Percentiles rank a stretch among this genome's conserved stretches.
These are phyloP conservation scores for Lacerta bilineata DNA, from an alignment of 2,797 vertebrate species.

Conservation along the genomic window DNA sequence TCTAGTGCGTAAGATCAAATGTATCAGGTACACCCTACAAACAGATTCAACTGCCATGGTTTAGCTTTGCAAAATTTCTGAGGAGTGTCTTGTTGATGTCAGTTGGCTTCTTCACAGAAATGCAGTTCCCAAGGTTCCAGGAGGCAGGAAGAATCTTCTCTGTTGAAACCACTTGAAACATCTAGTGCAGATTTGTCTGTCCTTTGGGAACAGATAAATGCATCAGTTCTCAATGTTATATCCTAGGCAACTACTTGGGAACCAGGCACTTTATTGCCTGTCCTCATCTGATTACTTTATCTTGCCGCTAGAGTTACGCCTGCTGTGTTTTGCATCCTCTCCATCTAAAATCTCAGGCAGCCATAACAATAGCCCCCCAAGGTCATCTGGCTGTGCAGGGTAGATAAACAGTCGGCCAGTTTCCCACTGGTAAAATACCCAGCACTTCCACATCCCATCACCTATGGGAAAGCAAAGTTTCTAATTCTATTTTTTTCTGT, in stretches of 20 bases:
- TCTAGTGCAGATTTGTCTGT: slow-evolving; percentile 3
- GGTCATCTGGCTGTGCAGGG: not conserved
- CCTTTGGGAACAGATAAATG: not conserved
- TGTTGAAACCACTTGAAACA: not conserved
- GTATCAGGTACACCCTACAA: not conserved
- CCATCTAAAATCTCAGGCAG: slow-evolving; percentile 5
- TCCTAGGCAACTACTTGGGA: slow-evolving; percentile 38
- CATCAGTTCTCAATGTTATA: slow-evolving; percentile 34
- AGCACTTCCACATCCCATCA: not conserved
- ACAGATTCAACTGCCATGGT: not conserved
- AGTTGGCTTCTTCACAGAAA: not conserved
- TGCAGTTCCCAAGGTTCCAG: not conserved
- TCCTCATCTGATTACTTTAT: slow-evolving; percentile 25
- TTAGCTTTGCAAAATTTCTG: not conserved
- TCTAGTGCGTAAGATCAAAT: not conserved
- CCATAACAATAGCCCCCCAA: slow-evolving; percentile 23
- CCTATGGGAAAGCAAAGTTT: not conserved
- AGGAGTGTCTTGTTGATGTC: not conserved
- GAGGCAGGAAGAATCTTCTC: not conserved
- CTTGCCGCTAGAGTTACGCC: slow-evolving; percentile 10
- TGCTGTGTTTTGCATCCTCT: not conserved
- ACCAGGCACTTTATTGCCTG: slow-evolving; percentile 4
- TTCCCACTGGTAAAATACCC: not conserved
- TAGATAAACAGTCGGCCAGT: slow-evolving; percentile 24
- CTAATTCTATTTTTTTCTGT: slow-evolving; percentile 34